phyloP scores from a whole-genome alignment of 1,140 invertebrate species.

The Luehdorfia chinensis region DNA sequence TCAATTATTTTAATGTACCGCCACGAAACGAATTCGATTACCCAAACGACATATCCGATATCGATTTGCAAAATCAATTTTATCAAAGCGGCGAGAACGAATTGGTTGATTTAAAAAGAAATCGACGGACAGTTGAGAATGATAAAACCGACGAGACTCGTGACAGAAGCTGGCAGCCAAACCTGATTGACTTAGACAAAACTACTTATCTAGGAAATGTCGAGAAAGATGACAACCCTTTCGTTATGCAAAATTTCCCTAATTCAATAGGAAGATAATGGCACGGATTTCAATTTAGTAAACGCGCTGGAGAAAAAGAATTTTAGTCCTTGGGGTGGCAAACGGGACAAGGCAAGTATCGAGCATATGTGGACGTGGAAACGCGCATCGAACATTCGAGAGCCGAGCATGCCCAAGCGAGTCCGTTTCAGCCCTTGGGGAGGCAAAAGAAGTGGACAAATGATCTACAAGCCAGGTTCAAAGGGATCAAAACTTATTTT shows the following conservation, averaged over 20 bases:
- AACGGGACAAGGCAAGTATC: constrained; percentile 37
- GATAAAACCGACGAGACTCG: constrained; percentile 25
- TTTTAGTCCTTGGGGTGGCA: constrained; percentile 70
- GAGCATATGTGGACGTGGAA: constrained; percentile 67
- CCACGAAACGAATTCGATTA: constrained; percentile 33
- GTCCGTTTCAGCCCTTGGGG: constrained; percentile 69
- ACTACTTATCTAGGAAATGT: constrained; percentile 33
- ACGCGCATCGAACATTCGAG: constrained; percentile 37
- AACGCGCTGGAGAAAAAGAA: constrained; percentile 45
- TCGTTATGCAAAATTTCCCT: constrained; percentile 26
- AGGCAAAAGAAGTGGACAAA: constrained; percentile 60
- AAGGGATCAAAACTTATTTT: constrained; percentile 55
- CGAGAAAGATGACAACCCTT: constrained; percentile 26
- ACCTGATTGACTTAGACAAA: constrained; percentile 42
- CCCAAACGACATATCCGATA: constrained; percentile 28
- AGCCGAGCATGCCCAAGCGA: constrained; percentile 67
- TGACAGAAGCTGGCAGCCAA: constrained; percentile 38
- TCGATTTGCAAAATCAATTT: constrained; percentile 25
- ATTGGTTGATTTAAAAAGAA: constrained; percentile 33
- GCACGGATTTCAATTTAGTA: constrained; percentile 26
- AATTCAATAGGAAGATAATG: constrained; percentile 36
- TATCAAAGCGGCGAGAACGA: constrained; percentile 26
- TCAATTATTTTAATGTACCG: constrained; percentile 41
- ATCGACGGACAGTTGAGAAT: constrained; percentile 35
- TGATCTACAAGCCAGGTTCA: constrained; percentile 54